Base-by-base conservation (phyloP, 2,113 vertebrate genomes). In the Silurus asotus region DNA sequence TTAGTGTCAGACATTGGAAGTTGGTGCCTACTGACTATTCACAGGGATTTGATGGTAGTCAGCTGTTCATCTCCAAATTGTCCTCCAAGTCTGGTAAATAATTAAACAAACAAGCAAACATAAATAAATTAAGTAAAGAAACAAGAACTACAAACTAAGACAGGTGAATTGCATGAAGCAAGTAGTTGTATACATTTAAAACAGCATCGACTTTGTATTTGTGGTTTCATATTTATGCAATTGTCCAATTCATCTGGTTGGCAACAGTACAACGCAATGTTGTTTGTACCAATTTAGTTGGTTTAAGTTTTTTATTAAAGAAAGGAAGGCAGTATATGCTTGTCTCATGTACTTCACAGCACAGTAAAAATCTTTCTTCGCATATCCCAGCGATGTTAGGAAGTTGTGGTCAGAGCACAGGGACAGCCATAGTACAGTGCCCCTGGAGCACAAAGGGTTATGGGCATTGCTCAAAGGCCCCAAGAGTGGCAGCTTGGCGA, bases 11-110 rank as follows among this genome's bases (percentile, higher is more conserved):
- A 93, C 61, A 86, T 91, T 67, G 94, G 94, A n/a, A 92, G 84
- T 89, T 95, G 95, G 95, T 89, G 88, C 69, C 88, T 98, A 83
- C 94, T 99, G 84, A 95, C 95, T 59, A 92, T 98, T 61, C 95
- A 96, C 86, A 93, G 92, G 88, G 96, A 99, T 90, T 91, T 99
- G 84, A 94, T 99, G 93, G 97, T 99, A 87, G 96, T 95, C 88
- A 95, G 94, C 89, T 97, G 95, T 91, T 98, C 96, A 0, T 96
- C 97, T 1, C 97, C 97, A 0, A 95, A 93, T 90, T 92, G 87
- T 0, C 97, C 96, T 2, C 96, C 96, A 3, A 93, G 91, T 83
- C 92, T 97, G 94, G 96, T 97, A 93, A 95, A 64, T 6, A 65
- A 7, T 56, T 28, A 59, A 7, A 11, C 8, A n/a, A 65, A 25